Base-by-base conservation (phyloP, 2,113 vertebrate genomes). In the Hiodon tergisus region DNA sequence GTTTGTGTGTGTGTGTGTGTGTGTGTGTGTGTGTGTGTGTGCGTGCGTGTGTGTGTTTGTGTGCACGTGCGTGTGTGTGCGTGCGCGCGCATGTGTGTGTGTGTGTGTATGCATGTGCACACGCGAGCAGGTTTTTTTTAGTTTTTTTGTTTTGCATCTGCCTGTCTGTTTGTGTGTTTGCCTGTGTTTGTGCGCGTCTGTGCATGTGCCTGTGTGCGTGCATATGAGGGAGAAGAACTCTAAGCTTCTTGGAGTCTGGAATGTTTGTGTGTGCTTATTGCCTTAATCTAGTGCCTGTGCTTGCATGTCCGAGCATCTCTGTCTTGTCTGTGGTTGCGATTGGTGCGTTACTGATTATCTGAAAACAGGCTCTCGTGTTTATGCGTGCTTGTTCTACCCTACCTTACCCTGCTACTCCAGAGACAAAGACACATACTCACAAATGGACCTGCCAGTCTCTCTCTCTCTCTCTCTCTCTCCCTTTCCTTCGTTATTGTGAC, bases 251-350 rank as follows among this genome's bases (percentile, higher is more conserved):
- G 69, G 76, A 67, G 74, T 81, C 79, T 83, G 77, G 82, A 83
- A 85, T 83, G 79, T 82, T 71, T 81, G 60, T 57, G 58, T 72
- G 17, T 58, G 61, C 78, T 77, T 80, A 82, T 82, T 82, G 74
- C 67, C 75, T 66, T 82, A 79, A 82, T 83, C 79, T 82, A 72
- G 75, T 80, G 57, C 84, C 53, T 83, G 82, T 82, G 78, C 77
- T 80, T 77, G 83, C 82, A 65, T 83, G 82, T 79, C 77, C 77
- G 46, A 58, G 53, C 67, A 67, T 72, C 82, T 81, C 67, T 67
- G 52, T 77, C 65, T 31, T 67, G 65, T 73, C 71, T 74, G 65
- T 69, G 77, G 71, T 14, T 81, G 82, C 78, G 80, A 82, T 83
- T 76, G 77, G 63, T 61, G 72, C 78, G 67, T 73, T 74, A 83